These are phyloP conservation scores for Empis livida DNA, from an alignment of 2,888 invertebrate species.

Conservation along the genomic window DNA sequence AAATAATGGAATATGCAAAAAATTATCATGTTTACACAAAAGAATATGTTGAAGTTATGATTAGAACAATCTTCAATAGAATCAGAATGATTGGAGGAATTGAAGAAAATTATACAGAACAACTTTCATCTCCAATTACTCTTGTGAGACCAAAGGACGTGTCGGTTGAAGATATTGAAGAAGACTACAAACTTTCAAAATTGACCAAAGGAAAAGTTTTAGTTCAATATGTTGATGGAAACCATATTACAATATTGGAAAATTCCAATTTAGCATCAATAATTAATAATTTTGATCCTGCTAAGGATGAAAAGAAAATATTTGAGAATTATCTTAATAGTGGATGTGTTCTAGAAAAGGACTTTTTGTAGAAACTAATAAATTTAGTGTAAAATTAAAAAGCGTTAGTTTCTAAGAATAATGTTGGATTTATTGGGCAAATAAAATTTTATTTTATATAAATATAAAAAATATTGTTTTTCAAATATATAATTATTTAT, in stretches of 20 bases:
- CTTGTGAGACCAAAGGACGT: conserved; percentile 50
- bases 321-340: conserved; percentile 25
- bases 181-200: conserved; percentile 53
- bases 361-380: no score
- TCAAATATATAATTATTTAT: no score
- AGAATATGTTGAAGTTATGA: conserved; percentile 34
- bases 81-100: conserved; percentile 41
- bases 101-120: conserved; percentile 30
- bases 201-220: conserved; percentile 43
- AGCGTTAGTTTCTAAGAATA: no score
- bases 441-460: no score
- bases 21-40: conserved; percentile 33
- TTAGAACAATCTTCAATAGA: conserved; percentile 40
- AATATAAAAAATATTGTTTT: no score
- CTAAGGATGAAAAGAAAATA: conserved; percentile 23
- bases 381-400: no score
- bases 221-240: conserved; percentile 55
- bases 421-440: no score
- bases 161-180: conserved; percentile 40
- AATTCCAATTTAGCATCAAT: conserved; percentile 49
- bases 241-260: conserved; percentile 55
- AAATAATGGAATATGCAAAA: conserved; percentile 36
- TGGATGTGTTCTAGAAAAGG: background rate
- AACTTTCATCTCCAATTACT: conserved; percentile 43
- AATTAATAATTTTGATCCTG: conserved; percentile 41